Percentiles rank a stretch among this genome's conserved stretches.
Conservation (phyloP, 2,113 vertebrate species). For the Marcusenius ussheri region DNA sequence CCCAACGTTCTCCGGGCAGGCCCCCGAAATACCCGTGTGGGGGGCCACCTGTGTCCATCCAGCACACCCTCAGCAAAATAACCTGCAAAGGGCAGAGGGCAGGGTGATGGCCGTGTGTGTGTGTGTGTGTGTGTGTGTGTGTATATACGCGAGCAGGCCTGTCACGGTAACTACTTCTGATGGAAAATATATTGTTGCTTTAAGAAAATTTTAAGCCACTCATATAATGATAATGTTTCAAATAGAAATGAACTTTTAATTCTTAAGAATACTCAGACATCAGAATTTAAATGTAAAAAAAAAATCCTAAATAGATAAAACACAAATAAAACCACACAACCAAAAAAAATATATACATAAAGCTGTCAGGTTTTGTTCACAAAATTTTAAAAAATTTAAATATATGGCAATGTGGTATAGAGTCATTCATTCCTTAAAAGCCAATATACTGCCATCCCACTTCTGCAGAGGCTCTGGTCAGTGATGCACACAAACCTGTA, state of each 20-base stretch:
- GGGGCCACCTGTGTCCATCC: constrained; percentile 12
- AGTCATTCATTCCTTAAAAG: background rate
- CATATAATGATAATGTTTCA: background rate
- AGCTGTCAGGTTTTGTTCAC: no score
- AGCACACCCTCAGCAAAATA: background rate
- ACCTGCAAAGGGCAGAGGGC: background rate
- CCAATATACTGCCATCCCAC: background rate
- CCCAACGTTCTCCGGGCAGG: constrained; percentile 47
- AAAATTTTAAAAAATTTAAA: background rate
- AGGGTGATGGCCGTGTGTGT: background rate
- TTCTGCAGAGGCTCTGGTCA: background rate
- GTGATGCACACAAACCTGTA: background rate
- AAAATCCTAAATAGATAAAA: background rate
- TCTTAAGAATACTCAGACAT: background rate
- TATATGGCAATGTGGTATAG: background rate
- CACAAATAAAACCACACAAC: background rate
- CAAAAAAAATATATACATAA: background rate
- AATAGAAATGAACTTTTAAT: background rate
- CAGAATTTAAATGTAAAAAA: background rate
- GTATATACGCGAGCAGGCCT: background rate
- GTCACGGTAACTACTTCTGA: background rate
- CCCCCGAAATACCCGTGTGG: constrained; percentile 58
- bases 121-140: background rate
- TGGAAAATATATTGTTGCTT: background rate
- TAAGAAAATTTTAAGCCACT: background rate